Conservation (phyloP, 2,797 vertebrate species). For the Xenentodon cancila region DNA sequence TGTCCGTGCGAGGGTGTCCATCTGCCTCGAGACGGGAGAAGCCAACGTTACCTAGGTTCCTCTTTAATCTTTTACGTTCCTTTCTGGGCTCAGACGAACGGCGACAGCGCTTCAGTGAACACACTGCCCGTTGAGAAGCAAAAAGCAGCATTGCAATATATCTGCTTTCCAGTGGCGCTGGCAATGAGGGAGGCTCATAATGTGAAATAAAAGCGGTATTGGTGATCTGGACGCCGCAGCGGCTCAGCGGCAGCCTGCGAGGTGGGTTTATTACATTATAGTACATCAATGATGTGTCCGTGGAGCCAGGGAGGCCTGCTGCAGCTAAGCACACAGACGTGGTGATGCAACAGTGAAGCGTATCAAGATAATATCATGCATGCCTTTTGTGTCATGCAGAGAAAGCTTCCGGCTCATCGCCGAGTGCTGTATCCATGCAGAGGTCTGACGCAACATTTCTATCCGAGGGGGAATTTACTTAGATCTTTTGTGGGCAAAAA, state of each 20-base stretch:
- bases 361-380: conserved; percentile 13
- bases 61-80: conserved; percentile 20
- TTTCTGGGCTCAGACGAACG: conserved; percentile 37
- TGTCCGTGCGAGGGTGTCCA: conserved; percentile 22
- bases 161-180: conserved; percentile 27
- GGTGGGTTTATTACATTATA: conserved; percentile 50
- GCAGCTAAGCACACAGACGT: conserved; percentile 26
- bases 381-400: conserved; percentile 7
- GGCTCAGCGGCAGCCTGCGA: neutral
- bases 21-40: conserved; percentile 10
- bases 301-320: conserved; percentile 30
- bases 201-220: conserved; percentile 44
- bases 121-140: conserved; percentile 35
- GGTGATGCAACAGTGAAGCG: conserved; percentile 47
- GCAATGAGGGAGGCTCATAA: conserved; percentile 35
- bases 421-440: neutral
- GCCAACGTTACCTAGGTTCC: conserved; percentile 16
- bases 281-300: conserved; percentile 35
- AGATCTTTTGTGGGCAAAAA: neutral
- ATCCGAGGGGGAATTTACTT: neutral
- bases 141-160: conserved; percentile 29
- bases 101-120: conserved; percentile 9
- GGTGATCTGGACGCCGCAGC: conserved; percentile 30
- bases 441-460: conserved; percentile 12
- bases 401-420: conserved; percentile 16